These are phyloP conservation scores for Eudyptes chrysolophus DNA, from an alignment of 2,113 vertebrate species.

Conservation along the genomic window DNA sequence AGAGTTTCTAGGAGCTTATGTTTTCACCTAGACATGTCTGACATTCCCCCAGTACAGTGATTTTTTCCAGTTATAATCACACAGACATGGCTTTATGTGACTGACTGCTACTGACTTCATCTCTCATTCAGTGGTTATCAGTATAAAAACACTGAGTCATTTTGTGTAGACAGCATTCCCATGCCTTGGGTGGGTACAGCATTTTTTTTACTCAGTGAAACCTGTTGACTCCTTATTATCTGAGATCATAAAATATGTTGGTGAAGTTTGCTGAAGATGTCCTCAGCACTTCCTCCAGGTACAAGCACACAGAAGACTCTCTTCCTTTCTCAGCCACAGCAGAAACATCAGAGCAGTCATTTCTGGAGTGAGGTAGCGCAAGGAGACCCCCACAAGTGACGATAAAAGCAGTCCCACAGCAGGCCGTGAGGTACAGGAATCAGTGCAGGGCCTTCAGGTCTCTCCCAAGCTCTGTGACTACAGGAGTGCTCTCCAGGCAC, in stretches of 20 bases:
- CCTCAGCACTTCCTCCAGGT: neutral
- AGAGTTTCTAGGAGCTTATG: neutral
- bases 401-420: neutral
- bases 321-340: neutral
- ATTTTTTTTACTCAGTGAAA: neutral
- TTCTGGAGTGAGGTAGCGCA: neutral
- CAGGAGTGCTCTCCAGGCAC: neutral
- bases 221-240: neutral
- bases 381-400: neutral
- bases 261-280: neutral
- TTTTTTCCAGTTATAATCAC: neutral
- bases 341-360: neutral
- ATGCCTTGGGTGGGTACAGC: neutral
- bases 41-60: neutral
- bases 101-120: neutral
- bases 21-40: neutral
- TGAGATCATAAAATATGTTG: neutral
- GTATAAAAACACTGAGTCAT: neutral
- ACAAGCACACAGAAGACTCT: neutral
- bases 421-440: neutral
- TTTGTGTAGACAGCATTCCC: neutral
- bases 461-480: neutral
- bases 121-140: neutral
- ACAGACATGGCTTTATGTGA: neutral
- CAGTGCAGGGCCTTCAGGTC: neutral